phyloP scores from a whole-genome alignment of 1,140 invertebrate genomes.

The Drosophila ohnishii region DNA sequence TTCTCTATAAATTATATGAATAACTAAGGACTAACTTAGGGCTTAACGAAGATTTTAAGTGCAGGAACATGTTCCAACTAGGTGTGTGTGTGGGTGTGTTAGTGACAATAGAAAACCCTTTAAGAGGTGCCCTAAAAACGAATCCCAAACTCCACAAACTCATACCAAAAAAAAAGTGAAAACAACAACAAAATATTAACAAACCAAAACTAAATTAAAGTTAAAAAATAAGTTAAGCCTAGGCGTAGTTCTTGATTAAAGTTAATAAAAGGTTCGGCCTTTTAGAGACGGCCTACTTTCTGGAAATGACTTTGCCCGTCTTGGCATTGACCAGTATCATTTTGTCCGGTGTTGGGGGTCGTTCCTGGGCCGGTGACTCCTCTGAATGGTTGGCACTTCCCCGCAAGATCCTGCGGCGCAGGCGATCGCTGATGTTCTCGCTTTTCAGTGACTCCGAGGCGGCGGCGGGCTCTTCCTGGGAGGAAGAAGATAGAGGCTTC shows the following conservation, averaged over 20 bases:
- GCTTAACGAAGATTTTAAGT: slow-evolving; percentile 52
- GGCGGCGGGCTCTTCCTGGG: slow-evolving; percentile 32
- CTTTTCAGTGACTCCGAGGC: slow-evolving; percentile 15
- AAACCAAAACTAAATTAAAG: slow-evolving; percentile 54
- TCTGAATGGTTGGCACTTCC: slow-evolving; percentile 40
- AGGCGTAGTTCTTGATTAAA: slow-evolving; percentile 25
- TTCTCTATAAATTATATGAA: too few species aligned
- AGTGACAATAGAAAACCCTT: slow-evolving; percentile 68
- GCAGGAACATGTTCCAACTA: slow-evolving; percentile 74
- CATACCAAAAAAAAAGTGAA: slow-evolving; percentile 41
- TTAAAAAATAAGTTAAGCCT: slow-evolving; percentile 21
- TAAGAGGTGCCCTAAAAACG: slow-evolving; percentile 54
- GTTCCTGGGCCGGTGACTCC: slow-evolving; percentile 17
- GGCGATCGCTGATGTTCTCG: slow-evolving; percentile 77
- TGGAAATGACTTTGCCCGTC: slow-evolving; percentile 79
- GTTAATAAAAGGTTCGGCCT: slow-evolving; percentile 17
- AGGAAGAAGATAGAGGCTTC: slow-evolving; percentile 31
- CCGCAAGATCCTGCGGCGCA: slow-evolving; percentile 69
- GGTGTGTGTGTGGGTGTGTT: slow-evolving; percentile 53
- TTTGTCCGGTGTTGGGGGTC: slow-evolving; percentile 58
- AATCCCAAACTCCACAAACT: slow-evolving; percentile 45
- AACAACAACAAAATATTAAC: slow-evolving; percentile 67
- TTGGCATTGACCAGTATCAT: slow-evolving; percentile 82
- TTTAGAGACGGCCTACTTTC: slow-evolving; percentile 57
- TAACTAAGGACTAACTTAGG: slow-evolving; percentile 42